Percentiles rank a stretch among this genome's conserved stretches.
phyloP scores from a whole-genome alignment of 2,888 invertebrate genomes.

The Luperina nickerlii region DNA sequence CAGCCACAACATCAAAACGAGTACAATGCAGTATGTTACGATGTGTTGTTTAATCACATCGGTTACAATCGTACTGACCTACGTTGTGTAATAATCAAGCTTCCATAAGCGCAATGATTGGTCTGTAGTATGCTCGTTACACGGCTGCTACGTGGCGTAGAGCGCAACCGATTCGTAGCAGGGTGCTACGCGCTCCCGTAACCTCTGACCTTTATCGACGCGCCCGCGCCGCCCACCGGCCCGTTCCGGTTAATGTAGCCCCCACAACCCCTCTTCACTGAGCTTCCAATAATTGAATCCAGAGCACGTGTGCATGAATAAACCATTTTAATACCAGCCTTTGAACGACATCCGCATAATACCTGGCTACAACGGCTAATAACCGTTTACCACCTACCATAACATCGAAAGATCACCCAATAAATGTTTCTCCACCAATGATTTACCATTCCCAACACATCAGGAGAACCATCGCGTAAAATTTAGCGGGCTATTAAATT shows the following conservation, averaged over 20 bases:
- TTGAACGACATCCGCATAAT: constrained; percentile 49
- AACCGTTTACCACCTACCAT: constrained; percentile 35
- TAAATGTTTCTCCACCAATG: constrained; percentile 48
- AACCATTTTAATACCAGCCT: constrained; percentile 72
- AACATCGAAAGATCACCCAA: constrained; percentile 42
- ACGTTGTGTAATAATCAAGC: constrained; percentile 35
- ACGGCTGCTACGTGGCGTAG: constrained; percentile 73
- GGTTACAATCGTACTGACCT: constrained; percentile 14
- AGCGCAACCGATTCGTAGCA: constrained; percentile 71
- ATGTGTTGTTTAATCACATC: background rate
- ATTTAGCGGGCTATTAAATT: constrained; percentile 68
- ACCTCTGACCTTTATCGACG: constrained; percentile 79
- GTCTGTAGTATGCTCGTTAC: constrained; percentile 63
- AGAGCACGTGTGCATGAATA: constrained; percentile 80
- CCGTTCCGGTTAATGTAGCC: constrained; percentile 71
- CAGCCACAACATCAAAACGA: background rate
- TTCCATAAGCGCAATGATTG: constrained; percentile 40
- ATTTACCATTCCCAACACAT: constrained; percentile 29
- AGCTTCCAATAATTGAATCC: constrained; percentile 80
- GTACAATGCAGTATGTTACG: background rate
- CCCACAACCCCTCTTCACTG: constrained; percentile 61
- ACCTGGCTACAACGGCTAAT: constrained; percentile 47
- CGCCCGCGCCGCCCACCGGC: constrained; percentile 61
- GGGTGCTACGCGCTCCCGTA: constrained; percentile 71
- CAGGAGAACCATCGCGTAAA: constrained; percentile 32